These are phyloP conservation scores for Nephrotoma guestfalica DNA, from an alignment of 2,888 invertebrate species.

Conservation along the genomic window DNA sequence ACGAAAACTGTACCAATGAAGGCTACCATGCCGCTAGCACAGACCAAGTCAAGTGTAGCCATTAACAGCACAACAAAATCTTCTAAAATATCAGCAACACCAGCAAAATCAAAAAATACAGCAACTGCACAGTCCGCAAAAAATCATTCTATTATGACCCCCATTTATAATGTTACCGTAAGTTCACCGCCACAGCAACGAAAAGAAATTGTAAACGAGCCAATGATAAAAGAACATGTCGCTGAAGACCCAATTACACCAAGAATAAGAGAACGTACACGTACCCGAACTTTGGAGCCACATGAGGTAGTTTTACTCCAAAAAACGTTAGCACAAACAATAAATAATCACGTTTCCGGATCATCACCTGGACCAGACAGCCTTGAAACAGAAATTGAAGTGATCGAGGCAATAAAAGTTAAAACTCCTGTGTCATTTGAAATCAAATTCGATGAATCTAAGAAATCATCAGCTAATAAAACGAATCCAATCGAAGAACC, in stretches of 20 bases:
- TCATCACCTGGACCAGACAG: constrained; percentile 5
- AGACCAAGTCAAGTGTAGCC: neutral
- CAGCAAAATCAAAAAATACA: neutral
- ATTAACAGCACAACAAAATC: neutral
- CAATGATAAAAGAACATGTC: neutral
- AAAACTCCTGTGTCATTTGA: constrained; percentile 28
- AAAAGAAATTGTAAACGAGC: constrained; percentile 9
- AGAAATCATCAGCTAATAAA: constrained; percentile 1
- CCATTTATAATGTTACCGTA: constrained; percentile 30
- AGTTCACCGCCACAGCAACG: constrained; percentile 27
- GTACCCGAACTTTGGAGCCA: constrained; percentile 22
- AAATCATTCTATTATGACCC: constrained; percentile 20
- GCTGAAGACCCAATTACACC: neutral
- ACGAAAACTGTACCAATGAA: neutral
- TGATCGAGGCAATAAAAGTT: neutral
- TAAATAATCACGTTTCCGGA: neutral
- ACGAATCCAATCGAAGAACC: neutral
- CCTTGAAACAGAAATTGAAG: neutral
- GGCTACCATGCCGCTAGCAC: neutral
- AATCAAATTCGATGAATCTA: constrained; percentile 19
- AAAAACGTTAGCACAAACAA: neutral
- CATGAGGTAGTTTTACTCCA: constrained; percentile 24
- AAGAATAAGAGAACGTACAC: constrained; percentile 11
- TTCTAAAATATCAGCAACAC: neutral
- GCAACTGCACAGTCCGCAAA: neutral